Evolutionary conservation across 2,113 vertebrate species (phyloP).

Genomic region (Labeo catla): DNA sequence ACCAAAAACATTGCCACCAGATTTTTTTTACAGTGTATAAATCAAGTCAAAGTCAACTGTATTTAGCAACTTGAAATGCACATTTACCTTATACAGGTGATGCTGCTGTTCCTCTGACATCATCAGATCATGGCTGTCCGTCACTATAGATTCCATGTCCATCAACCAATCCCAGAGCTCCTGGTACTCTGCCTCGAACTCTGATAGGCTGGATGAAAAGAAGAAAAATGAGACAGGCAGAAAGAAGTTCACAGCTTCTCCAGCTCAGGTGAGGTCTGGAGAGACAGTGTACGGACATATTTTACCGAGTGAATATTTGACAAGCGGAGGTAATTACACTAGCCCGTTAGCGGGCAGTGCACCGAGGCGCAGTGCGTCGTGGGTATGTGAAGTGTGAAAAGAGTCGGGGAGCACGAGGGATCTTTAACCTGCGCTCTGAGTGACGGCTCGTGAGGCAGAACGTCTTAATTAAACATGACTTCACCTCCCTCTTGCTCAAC

Average conservation of each 20-base stretch:
- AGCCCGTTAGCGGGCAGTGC: slow-evolving; percentile 51
- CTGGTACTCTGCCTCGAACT: slow-evolving; percentile 95
- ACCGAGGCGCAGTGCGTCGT: slow-evolving; percentile 38
- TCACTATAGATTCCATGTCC: slow-evolving; percentile 97
- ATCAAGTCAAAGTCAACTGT: background rate
- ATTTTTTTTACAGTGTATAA: too few species aligned
- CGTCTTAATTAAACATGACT: slow-evolving; percentile 65
- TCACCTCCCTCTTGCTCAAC: slow-evolving; percentile 52
- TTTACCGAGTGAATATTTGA: slow-evolving; percentile 61
- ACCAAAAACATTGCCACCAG: too few species aligned
- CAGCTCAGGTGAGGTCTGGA: slow-evolving; percentile 28
- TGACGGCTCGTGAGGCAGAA: slow-evolving; percentile 56
- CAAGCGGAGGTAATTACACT: slow-evolving; percentile 59
- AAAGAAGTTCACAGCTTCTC: slow-evolving; percentile 6
- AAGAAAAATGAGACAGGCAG: slow-evolving; percentile 43
- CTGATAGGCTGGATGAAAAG: slow-evolving; percentile 86
- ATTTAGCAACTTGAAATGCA: background rate
- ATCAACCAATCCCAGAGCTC: slow-evolving; percentile 99
- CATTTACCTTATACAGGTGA: slow-evolving; percentile 94
- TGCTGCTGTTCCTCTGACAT: slow-evolving; percentile 97
- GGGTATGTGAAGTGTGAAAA: slow-evolving; percentile 58
- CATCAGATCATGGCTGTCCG: slow-evolving; percentile 95
- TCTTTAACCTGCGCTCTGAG: slow-evolving; percentile 59
- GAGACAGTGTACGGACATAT: slow-evolving; percentile 42
- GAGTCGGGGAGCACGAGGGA: slow-evolving; percentile 55